Percentiles rank a stretch among this genome's conserved stretches.
Conservation (phyloP, 2,113 vertebrate species). For the Myiozetetes cayanensis region DNA sequence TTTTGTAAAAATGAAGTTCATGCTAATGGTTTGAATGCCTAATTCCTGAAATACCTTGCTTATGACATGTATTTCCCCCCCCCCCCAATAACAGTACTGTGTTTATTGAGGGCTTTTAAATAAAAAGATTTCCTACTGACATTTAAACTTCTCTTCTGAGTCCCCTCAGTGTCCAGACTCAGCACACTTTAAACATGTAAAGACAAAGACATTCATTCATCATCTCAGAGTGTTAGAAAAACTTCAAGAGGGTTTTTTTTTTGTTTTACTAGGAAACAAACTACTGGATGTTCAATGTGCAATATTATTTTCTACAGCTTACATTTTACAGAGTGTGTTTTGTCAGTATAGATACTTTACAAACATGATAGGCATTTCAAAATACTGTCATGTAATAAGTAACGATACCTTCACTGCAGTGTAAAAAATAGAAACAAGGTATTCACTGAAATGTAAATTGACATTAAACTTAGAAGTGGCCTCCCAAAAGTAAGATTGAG, state of each 20-base stretch:
- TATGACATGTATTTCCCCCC: neutral
- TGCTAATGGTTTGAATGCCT: neutral
- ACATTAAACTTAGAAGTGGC: neutral
- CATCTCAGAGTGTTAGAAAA: neutral
- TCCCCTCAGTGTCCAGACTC: neutral
- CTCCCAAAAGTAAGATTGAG: neutral
- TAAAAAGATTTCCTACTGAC: neutral
- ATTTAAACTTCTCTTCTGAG: neutral
- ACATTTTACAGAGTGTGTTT: neutral
- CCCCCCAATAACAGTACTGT: neutral
- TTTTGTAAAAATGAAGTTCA: neutral
- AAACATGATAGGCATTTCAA: neutral
- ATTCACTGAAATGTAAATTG: conserved; percentile 10
- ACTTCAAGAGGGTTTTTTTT: neutral
- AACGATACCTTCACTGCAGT: neutral
- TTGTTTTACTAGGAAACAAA: neutral
- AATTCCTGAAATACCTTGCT: neutral
- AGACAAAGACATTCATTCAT: neutral
- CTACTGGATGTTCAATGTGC: neutral
- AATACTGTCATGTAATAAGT: neutral
- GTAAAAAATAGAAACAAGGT: neutral
- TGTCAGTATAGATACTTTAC: neutral
- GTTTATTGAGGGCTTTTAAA: neutral
- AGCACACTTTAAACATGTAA: neutral
- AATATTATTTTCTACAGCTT: neutral